Evolutionary conservation across 1,140 invertebrate species (phyloP), one percentile per base, ranked within the genome.

Genomic region (Acromyrmex heyeri): DNA sequence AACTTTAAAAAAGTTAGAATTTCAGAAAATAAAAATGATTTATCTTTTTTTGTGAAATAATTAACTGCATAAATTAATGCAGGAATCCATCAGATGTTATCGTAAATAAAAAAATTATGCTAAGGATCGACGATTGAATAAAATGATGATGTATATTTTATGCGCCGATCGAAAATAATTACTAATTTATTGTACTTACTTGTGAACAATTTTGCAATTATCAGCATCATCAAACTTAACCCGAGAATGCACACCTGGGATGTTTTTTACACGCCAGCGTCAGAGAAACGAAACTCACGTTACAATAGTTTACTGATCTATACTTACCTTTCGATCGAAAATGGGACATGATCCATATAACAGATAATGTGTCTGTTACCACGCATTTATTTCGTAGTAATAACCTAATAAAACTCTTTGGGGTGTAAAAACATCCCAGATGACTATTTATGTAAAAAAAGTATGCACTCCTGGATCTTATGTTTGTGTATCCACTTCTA

Each of bases 101-200:
- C 3, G 4, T 55, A 34, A n/a, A 73, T 30, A 30, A 10, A 34
- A 27, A 73, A 73, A 73, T 53, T 55, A 21, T 21, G 16, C 7
- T 69, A 69, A 69, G 18, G 6, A 2, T 5, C 48, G 38, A 69
- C 3, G 38, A 3, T 48, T 48, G 12, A 64, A 18, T 18, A 27
- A 27, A 78, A 21, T 2, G 10, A 77, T 21, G 38, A 64, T 44
- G 8, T 62, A 44, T 78, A 78, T 78, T 64, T 78, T 50, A 78
- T 44, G 16, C 21, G 2, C 8, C 1, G 0, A 7, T 34, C 5
- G 5, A 48, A 44, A 64, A 3, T 69, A 55, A 55, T 55, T 24
- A 38, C 38, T 27, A 38, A 79, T 55, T 34, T 34, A 34, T 34
- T 34, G n/a, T 24, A 3, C 8, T 69, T 34, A 18, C 8, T 3